Conservation (phyloP, 2,888 invertebrate genomes). For the Caenorhabditis zanzibari region DNA sequence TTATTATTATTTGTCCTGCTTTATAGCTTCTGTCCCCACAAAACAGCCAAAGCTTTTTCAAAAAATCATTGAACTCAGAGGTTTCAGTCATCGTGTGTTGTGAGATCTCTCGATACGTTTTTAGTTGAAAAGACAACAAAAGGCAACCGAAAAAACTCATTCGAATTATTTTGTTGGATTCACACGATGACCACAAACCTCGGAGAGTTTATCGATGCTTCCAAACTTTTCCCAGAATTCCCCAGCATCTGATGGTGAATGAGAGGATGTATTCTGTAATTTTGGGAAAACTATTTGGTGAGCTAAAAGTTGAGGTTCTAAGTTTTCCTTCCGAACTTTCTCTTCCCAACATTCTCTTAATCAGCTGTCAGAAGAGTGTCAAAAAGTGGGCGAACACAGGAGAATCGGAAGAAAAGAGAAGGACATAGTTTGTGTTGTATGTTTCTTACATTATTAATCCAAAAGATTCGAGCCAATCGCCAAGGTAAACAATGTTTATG, state of each 20-base stretch:
- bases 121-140: not conserved
- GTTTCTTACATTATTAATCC: slow-evolving; percentile 64
- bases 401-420: slow-evolving; percentile 9
- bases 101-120: not conserved
- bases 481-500: slow-evolving; percentile 55
- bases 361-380: slow-evolving; percentile 15
- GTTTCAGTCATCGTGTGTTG: slow-evolving; percentile 27
- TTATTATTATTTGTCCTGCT: slow-evolving; percentile 43
- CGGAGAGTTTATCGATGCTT: slow-evolving; percentile 33
- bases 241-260: slow-evolving; percentile 11
- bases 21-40: slow-evolving; percentile 25
- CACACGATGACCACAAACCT: slow-evolving; percentile 35
- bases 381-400: slow-evolving; percentile 22
- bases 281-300: not conserved
- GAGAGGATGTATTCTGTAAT: slow-evolving; percentile 7
- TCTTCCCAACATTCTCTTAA: not conserved
- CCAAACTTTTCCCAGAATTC: slow-evolving; percentile 31
- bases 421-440: slow-evolving; percentile 13
- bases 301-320: no score
- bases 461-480: slow-evolving; percentile 57
- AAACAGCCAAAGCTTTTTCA: not conserved
- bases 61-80: not conserved
- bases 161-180: slow-evolving; percentile 4
- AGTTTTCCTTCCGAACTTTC: no score
- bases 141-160: not conserved